Percentiles rank a stretch among this genome's conserved stretches.
Conservation (phyloP, 1,140 invertebrate species). For the Drosophila sulfurigaster region DNA sequence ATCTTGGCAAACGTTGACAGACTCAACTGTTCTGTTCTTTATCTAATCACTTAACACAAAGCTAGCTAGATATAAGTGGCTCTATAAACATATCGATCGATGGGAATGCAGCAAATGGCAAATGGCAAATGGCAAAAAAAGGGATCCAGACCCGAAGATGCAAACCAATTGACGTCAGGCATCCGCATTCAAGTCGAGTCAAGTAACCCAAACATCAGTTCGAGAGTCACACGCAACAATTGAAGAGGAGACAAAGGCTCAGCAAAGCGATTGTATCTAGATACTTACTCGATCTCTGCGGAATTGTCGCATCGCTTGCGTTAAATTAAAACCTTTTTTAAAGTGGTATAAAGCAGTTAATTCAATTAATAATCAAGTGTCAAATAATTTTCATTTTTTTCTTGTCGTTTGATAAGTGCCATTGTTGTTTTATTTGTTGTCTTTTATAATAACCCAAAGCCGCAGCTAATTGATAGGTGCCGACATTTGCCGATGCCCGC, state of each 20-base stretch:
- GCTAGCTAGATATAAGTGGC: conserved; percentile 24
- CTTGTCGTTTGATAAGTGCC: conserved; percentile 35
- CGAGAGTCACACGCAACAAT: conserved; percentile 20
- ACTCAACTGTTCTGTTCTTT: conserved; percentile 37
- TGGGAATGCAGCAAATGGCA: conserved; percentile 3
- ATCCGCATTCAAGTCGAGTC: conserved; percentile 10
- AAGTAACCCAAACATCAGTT: conserved; percentile 21
- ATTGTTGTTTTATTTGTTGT: conserved; percentile 25
- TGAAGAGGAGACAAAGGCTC: conserved; percentile 25
- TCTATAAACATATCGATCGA: conserved; percentile 17
- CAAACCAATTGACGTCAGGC: conserved; percentile 52
- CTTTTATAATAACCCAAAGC: conserved; percentile 22
- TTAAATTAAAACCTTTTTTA: conserved; percentile 65
- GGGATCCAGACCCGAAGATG: conserved; percentile 3
- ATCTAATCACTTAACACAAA: conserved; percentile 58
- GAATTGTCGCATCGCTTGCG: conserved; percentile 28
- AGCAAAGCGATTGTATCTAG: conserved; percentile 66
- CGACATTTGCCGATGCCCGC: conserved; percentile 5
- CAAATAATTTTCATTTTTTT: conserved; percentile 58
- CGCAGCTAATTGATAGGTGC: conserved; percentile 50
- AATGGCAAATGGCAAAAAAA: not conserved
- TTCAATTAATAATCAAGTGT: conserved; percentile 77
- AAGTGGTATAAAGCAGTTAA: conserved; percentile 79
- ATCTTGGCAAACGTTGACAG: conserved; percentile 28
- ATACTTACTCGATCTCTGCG: conserved; percentile 56